A percentile compares a stretch with the other conserved stretches of the same genome.
Conservation (phyloP, 2,797 vertebrate genomes). For the Orestias chungarensis region DNA sequence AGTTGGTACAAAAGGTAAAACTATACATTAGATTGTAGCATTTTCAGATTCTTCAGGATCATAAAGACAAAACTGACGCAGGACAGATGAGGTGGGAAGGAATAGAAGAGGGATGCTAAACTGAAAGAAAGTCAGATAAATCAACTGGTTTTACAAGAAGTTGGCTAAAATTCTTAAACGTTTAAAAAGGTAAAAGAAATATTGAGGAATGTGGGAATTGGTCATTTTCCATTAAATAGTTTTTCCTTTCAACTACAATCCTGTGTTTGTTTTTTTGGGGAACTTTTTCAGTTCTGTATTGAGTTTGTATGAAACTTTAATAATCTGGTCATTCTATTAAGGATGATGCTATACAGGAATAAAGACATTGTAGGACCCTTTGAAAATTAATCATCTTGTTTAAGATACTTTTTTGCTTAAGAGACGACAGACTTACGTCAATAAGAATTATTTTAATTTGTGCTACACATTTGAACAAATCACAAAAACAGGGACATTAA, state of each 20-base stretch:
- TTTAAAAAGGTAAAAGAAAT: too few species aligned
- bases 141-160: not conserved
- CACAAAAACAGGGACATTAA: slow-evolving; percentile 78
- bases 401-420: not conserved
- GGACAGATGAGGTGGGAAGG: too few species aligned
- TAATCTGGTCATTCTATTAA: slow-evolving; percentile 56
- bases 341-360: slow-evolving; percentile 49
- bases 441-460: slow-evolving; percentile 75
- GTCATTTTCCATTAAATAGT: not conserved
- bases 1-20: not conserved
- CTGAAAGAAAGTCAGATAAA: not conserved
- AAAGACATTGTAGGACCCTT: slow-evolving; percentile 55
- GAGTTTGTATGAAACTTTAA: slow-evolving; percentile 44
- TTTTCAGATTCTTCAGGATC: not conserved
- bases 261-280: slow-evolving; percentile 12
- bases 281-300: slow-evolving; percentile 30
- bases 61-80: not conserved
- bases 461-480: slow-evolving; percentile 79
- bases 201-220: slow-evolving; percentile 3
- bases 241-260: not conserved
- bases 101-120: not conserved
- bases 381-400: not conserved
- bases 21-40: not conserved
- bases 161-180: not conserved
- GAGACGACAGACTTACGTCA: slow-evolving; percentile 49